Conservation (phyloP, 2,888 invertebrate species). For the Phrixothrix hirtus region DNA sequence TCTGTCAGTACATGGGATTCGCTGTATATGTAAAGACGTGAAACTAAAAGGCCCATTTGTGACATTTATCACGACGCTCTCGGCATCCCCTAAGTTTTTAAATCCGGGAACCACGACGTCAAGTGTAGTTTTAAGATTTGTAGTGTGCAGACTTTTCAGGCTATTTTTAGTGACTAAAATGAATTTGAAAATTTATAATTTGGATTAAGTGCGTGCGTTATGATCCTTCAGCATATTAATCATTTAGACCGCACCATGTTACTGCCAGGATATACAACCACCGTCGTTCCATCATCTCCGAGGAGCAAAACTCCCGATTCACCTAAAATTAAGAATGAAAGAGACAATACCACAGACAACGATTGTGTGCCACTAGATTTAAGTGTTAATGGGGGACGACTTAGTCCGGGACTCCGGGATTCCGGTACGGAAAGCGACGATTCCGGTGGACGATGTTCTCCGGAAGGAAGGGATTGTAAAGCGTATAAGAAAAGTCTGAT, state of each 20-base stretch:
- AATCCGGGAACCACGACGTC: background rate
- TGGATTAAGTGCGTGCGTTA: constrained; percentile 30
- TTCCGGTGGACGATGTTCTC: constrained; percentile 70
- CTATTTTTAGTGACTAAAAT: constrained; percentile 12
- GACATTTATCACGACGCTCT: constrained; percentile 27
- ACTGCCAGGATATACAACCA: constrained; percentile 32
- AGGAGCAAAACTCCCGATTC: constrained; percentile 37
- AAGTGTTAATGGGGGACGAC: constrained; percentile 64
- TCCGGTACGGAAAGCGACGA: constrained; percentile 83
- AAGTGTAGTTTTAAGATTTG: constrained; percentile 2
- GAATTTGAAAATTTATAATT: constrained; percentile 1
- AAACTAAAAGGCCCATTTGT: constrained; percentile 12
- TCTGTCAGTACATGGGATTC: constrained; percentile 57
- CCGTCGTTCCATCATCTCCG: constrained; percentile 31
- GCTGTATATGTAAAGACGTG: constrained; percentile 51
- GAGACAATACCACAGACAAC: constrained; percentile 49
- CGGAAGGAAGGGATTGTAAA: constrained; percentile 61
- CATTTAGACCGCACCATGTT: constrained; percentile 36
- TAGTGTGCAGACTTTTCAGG: background rate
- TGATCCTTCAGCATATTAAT: constrained; percentile 49
- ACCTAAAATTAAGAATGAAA: constrained; percentile 34
- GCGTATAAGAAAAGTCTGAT: constrained; percentile 92
- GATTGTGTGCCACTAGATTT: constrained; percentile 73
- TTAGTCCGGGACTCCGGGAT: constrained; percentile 58
- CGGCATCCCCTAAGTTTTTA: too few relatives aligned